Conservation (phyloP, 2,888 invertebrate genomes). For the Rhagium mordax region DNA sequence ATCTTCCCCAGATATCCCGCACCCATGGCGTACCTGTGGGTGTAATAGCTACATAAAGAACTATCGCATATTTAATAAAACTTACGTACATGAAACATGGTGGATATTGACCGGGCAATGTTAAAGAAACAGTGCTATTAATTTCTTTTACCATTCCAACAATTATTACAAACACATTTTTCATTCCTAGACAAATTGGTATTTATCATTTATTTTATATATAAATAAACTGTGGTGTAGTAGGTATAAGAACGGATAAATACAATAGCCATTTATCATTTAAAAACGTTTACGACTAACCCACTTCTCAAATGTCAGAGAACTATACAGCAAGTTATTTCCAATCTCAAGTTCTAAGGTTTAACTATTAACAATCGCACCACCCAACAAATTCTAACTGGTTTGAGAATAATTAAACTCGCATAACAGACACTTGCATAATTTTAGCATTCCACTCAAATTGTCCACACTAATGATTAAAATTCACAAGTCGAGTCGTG, state of each 20-base stretch:
- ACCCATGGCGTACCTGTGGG: too few species aligned
- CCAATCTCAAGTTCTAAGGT: neutral
- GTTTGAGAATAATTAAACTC: slow-evolving; percentile 1
- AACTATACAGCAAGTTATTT: neutral
- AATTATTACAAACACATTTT: neutral
- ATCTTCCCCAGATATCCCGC: too few species aligned
- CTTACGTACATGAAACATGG: too few species aligned
- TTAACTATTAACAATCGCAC: neutral
- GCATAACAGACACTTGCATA: slow-evolving; percentile 3
- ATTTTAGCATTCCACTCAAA: slow-evolving; percentile 11
- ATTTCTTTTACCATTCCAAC: too few species aligned
- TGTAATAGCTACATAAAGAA: too few species aligned
- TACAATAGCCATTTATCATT: slow-evolving; percentile 11
- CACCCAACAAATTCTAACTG: neutral
- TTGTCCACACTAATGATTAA: slow-evolving; percentile 19
- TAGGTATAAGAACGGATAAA: neutral
- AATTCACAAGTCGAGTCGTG: slow-evolving; percentile 7
- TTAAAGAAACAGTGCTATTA: too few species aligned
- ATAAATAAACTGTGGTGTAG: neutral
- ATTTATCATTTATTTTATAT: neutral
- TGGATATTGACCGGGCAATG: too few species aligned
- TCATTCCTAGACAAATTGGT: neutral
- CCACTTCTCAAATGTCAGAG: slow-evolving; percentile 19
- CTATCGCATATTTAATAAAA: too few species aligned
- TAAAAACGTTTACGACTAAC: slow-evolving; percentile 4